Evolutionary conservation across 30 jellyfish, hydroid and myxozoan species (phyloP), one percentile per base, ranked within the genome.

Genomic region (Chrysaora quinquecirrha): DNA sequence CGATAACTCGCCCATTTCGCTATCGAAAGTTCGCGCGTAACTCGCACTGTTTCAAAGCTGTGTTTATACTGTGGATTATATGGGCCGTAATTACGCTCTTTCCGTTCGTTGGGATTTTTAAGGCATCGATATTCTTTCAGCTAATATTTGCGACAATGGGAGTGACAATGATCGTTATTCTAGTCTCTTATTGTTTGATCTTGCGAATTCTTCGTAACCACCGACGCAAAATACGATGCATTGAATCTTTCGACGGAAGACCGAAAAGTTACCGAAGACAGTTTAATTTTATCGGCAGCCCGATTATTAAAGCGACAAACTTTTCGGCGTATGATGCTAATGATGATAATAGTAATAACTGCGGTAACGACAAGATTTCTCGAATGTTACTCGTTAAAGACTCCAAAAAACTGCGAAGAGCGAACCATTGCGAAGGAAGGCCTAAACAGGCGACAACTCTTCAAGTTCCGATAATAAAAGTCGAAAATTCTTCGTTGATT

Each of bases 1-100:
- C 97, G 24, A 73, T 89, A 27, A 48, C 65, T 23, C 32, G 29
- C 35, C 97, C 97, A 18, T 89, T 65, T 64, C 90, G 83, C 66
- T 89, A 89, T 46, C 88, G 70, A 27, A 48, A 25, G 56, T 43
- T 89, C 72, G 84, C 84, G 21, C 46, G 54, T 11, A 73, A 34
- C 48, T 73, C 73, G 32, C 84, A 62, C 29, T 47, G 25, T 28
- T 21, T 60, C 16, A 14, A 43, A 48, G 60, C 48, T 3, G 73
- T 73, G 14, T 49, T 24, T 9, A 25, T 52, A 22, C 31, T 73
- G 47, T 73, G 84, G 73, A n/a, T 48, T 72, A 21, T n/a, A 11
- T 73, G 69, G 84, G 73, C 71, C n/a, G 43, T 9, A 46, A n/a
- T 30, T 46, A 33, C 84, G 29, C 34, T 73, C 19, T 12, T 73